phyloP scores from a whole-genome alignment of 2,888 invertebrate genomes.

The Crioceris asparagi region DNA sequence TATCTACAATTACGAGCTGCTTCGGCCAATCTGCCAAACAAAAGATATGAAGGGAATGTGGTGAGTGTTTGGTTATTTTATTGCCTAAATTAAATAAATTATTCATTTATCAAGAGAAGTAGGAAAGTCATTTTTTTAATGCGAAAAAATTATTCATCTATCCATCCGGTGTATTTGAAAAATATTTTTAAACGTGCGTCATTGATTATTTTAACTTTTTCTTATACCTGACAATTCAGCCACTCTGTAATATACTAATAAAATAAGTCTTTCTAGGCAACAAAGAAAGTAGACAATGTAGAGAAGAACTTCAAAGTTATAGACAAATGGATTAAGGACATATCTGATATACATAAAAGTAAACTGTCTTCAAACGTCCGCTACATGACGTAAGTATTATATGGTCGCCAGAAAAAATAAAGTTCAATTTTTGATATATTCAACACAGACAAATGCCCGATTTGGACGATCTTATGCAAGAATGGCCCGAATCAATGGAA shows the following conservation, averaged over 20 bases:
- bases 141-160: background rate
- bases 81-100: no score
- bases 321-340: slow-evolving; percentile 94
- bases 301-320: slow-evolving; percentile 83
- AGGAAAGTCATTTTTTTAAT: slow-evolving; percentile 2
- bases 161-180: no score
- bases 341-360: slow-evolving; percentile 81
- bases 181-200: no score
- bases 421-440: slow-evolving; percentile 11
- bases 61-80: slow-evolving; percentile 10
- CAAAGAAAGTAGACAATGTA: slow-evolving; percentile 71
- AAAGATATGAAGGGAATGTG: slow-evolving; percentile 29
- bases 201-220: no score
- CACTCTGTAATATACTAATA: no score
- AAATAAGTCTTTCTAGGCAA: slow-evolving; percentile 46
- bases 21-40: slow-evolving; percentile 38
- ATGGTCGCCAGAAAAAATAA: no score
- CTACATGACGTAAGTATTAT: slow-evolving; percentile 58
- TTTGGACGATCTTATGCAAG: slow-evolving; percentile 86
- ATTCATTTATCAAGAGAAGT: no score
- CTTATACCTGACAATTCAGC: no score
- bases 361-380: slow-evolving; percentile 80
- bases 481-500: slow-evolving; percentile 88
- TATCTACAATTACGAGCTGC: slow-evolving; percentile 79
- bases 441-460: slow-evolving; percentile 75